A percentile compares a stretch with the other conserved stretches of the same genome.
phyloP scores from a whole-genome alignment of 2,888 invertebrate species.

The Holacanthella duospinosa region DNA sequence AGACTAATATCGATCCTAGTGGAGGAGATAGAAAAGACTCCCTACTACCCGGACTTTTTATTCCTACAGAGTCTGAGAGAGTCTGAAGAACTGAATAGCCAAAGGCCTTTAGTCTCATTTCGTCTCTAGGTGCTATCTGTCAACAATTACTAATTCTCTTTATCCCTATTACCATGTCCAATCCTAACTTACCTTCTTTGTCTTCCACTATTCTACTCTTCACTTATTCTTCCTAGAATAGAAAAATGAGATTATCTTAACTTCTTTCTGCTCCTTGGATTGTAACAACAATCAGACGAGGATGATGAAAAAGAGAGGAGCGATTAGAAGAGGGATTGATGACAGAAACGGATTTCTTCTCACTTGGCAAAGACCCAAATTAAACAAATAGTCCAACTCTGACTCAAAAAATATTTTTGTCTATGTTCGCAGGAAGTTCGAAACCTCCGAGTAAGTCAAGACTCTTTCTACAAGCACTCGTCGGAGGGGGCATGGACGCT shows the following conservation, averaged over 20 bases:
- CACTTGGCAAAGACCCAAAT: conserved; percentile 8
- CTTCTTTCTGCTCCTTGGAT: too few species aligned
- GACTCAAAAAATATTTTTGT: not conserved
- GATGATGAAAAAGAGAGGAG: too few species aligned
- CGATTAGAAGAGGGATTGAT: not conserved
- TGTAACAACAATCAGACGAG: too few species aligned
- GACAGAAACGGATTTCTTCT: not conserved
- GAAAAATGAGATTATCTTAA: too few species aligned
- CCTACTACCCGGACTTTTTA: too few species aligned
- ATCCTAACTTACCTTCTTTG: too few species aligned
- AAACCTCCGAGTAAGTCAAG: conserved; percentile 12
- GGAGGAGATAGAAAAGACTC: not conserved
- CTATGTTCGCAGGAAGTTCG: not conserved
- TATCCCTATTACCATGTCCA: too few species aligned
- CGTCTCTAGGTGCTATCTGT: not conserved
- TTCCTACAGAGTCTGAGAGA: too few species aligned
- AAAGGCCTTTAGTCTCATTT: too few species aligned
- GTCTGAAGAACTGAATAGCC: too few species aligned
- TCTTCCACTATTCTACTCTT: not conserved
- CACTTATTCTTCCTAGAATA: too few species aligned
- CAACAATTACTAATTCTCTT: too few species aligned
- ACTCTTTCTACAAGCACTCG: conserved; percentile 12
- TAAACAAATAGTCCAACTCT: conserved; percentile 7
- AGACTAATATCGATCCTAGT: conserved; percentile 10
- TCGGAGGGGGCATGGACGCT: conserved; percentile 9